A percentile compares a stretch with the other conserved stretches of the same genome.
Conservation (phyloP, 2,797 vertebrate species). For the Phrynocephalus forsythii region DNA sequence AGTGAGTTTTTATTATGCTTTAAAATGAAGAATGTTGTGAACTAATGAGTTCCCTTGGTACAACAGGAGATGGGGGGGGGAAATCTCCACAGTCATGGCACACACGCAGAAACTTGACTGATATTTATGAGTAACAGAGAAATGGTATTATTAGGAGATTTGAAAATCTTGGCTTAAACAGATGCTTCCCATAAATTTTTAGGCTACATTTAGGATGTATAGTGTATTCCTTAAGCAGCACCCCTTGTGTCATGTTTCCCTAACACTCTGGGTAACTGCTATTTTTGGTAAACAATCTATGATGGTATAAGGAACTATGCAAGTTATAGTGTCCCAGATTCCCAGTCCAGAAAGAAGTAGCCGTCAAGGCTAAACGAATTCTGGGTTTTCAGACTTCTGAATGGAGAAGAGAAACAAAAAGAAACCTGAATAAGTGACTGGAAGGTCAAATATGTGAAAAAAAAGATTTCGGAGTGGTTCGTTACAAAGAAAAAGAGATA, state of each 20-base stretch:
- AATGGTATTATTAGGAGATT: slow-evolving; percentile 17
- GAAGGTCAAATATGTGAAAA: background rate
- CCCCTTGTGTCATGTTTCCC: background rate
- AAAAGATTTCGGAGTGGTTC: background rate
- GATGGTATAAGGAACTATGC: too few species aligned
- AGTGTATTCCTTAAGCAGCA: background rate
- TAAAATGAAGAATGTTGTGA: slow-evolving; percentile 11
- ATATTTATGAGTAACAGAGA: slow-evolving; percentile 17
- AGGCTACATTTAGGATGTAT: background rate
- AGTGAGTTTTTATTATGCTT: slow-evolving; percentile 12
- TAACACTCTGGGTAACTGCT: background rate
- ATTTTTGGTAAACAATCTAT: background rate
- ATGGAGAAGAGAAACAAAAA: background rate
- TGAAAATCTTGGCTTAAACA: slow-evolving; percentile 33
- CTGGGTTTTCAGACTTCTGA: background rate
- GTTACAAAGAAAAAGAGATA: background rate
- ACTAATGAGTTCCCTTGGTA: slow-evolving; percentile 32
- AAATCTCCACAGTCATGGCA: background rate
- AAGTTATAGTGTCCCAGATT: background rate
- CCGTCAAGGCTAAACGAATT: background rate
- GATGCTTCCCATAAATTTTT: slow-evolving; percentile 20
- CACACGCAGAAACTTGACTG: slow-evolving; percentile 10
- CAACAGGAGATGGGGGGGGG: background rate
- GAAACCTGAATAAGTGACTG: background rate
- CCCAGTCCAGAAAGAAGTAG: background rate